Evolutionary conservation across 2,797 vertebrate species (phyloP), one percentile per base, ranked within the genome.

Genomic region (Chlorospingus semifuscus): DNA sequence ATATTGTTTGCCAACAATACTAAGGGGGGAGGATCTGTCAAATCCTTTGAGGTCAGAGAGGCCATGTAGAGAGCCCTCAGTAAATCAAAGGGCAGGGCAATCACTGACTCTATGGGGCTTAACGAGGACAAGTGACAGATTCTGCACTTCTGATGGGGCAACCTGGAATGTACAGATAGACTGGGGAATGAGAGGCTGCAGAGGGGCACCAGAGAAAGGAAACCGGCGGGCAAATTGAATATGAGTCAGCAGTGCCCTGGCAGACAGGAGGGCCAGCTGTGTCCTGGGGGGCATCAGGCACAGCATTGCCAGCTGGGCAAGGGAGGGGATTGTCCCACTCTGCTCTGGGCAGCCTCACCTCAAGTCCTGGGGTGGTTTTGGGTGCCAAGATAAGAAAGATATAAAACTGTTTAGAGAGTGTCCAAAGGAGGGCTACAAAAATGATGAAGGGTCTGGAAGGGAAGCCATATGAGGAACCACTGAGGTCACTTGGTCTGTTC

Each of bases 231-330:
- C 6, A 32, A 42, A 22, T 1, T 41, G 12, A 32, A 32, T 24
- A 9, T 18, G 36, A 63, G 15, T 13, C 36, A 41, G 26, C 57
- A 30, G 47, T 34, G 7, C 47, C 5, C 20, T 46, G 39, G 8
- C 19, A 55, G 49, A 9, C 56, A 22, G 11, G 5, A 55, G 8
- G 6, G 9, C 15, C 26, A 36, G 1, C 8, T 0, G 0, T 22
- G 15, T 77, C 26, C 16, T 34, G 21, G 6, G 41, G 10, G 9
- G 1, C 15, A 37, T 59, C n/a, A 59, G 18, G 53, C 5, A 8
- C 15, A 37, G 4, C 19, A 23, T n/a, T 1, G 0, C 12, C 44
- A 50, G 22, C 12, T 0, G 0, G 9, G 9, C 3, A 20, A 49
- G 21, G 44, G 49, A 55, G 8, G 15, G 12, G 9, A 36, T 36